Conservation (phyloP, 2,888 invertebrate species). For the Acanthosepion pharaonis region DNA sequence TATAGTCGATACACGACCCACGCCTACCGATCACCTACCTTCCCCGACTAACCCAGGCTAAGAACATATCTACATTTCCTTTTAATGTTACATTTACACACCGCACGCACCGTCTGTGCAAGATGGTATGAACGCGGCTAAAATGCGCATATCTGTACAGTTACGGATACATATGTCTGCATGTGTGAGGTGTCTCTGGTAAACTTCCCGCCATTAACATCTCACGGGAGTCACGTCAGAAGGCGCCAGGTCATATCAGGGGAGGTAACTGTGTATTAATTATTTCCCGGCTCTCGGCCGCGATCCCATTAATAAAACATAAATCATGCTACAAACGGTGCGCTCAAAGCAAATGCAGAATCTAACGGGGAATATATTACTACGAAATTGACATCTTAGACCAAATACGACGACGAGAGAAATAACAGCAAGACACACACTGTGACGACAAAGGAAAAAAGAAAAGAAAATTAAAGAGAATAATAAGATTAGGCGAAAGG, state of each 20-base stretch:
- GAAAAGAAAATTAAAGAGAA: neutral
- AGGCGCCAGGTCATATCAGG: constrained; percentile 11
- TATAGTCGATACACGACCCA: too few relatives aligned
- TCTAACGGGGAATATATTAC: constrained; percentile 25
- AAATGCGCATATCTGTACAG: too few relatives aligned
- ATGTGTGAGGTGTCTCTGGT: neutral
- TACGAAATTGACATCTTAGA: neutral
- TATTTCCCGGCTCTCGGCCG: constrained; percentile 14
- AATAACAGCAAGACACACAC: too few relatives aligned
- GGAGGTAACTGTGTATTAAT: constrained; percentile 16
- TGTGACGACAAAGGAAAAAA: neutral
- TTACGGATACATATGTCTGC: neutral
- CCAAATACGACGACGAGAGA: neutral
- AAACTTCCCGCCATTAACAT: neutral
- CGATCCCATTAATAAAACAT: neutral
- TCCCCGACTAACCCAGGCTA: too few relatives aligned
- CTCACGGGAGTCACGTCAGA: neutral
- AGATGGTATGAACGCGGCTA: too few relatives aligned
- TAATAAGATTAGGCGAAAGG: too few relatives aligned
- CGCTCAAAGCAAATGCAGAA: neutral
- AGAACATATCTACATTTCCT: too few relatives aligned
- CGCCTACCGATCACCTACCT: too few relatives aligned
- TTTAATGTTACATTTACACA: too few relatives aligned
- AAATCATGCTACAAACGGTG: constrained; percentile 33
- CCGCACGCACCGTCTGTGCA: too few relatives aligned